phyloP scores from a whole-genome alignment of 2,113 vertebrate genomes.

The Diphyllodes magnificus region DNA sequence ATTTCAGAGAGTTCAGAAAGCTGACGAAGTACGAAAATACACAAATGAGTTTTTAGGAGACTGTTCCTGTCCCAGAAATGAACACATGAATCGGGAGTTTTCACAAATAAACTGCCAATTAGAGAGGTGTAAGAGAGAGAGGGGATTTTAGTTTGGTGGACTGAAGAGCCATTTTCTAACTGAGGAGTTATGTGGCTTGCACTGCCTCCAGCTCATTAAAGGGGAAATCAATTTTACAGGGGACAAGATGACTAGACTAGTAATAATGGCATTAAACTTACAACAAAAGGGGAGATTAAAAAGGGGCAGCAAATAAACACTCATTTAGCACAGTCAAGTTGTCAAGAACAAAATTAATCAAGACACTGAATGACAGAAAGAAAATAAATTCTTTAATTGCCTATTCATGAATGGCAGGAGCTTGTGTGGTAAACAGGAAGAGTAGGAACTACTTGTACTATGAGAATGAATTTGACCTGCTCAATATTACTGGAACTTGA shows the following conservation, averaged over 20 bases:
- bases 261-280: slow-evolving; percentile 47
- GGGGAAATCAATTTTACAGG: slow-evolving; percentile 36
- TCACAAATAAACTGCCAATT: background rate
- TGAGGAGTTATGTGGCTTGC: background rate
- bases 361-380: slow-evolving; percentile 39
- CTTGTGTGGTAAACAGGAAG: background rate
- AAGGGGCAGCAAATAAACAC: slow-evolving; percentile 44
- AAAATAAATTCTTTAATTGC: slow-evolving; percentile 61
- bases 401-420: slow-evolving; percentile 15
- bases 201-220: slow-evolving; percentile 36
- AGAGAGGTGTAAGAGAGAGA: background rate
- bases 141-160: background rate
- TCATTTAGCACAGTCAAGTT: slow-evolving; percentile 35
- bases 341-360: slow-evolving; percentile 57
- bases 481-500: background rate
- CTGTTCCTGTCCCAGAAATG: background rate
- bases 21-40: background rate
- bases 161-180: background rate
- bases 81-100: background rate
- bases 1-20: background rate
- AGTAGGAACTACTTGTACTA: background rate
- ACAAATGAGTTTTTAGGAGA: background rate
- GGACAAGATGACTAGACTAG: slow-evolving; percentile 37
- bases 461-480: background rate
- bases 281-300: slow-evolving; percentile 47